Evolutionary conservation across 2,888 invertebrate species (phyloP), one percentile per base, ranked within the genome.

Genomic region (Neocrepidodera transversa): DNA sequence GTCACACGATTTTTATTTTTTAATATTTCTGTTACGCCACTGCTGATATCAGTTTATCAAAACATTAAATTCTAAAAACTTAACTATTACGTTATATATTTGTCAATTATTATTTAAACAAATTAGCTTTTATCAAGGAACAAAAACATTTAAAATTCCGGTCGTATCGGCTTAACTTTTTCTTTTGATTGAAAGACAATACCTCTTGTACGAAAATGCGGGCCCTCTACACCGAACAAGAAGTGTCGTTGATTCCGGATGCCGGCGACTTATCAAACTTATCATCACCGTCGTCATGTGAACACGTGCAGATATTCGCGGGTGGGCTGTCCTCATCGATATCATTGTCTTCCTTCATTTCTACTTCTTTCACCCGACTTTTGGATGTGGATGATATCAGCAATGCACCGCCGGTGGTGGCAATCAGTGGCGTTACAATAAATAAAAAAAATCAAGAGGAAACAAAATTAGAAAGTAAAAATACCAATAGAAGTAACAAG

Each of bases 241-340:
- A 62, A 63, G 45, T 63, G 63, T 55, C 65, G 62, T 65, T 65
- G 65, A 65, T 63, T 65, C 63, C 61, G 65, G 65, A 65, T 60
- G 63, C 57, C 40, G 47, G 38, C 40, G 32, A 14, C 4, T 47
- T 54, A 59, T 59, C 59, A 11, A 35, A 50, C 26, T 38, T 55
- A 55, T 60, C 38, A 50, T 50, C 50, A 13, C 30, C 45, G 23
- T 42, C 43, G 50, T 43, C 43, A 36, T 43, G 43, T 43, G 43
- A 43, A 50, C 60, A 60, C 60, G 60, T 60, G 60, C 55, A 51
- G 43, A 58, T 40, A 51, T 45, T 58, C 51, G 55, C 60, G 60
- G 60, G 60, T 60, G 60, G 60, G 55, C 60, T 43, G 42, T 30
- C 45, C 16, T 50, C 55, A 43, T 43, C 53, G 43, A 23, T 23